Evolutionary conservation across 2,113 vertebrate genomes (phyloP), one percentile per base, ranked within the genome.

Genomic region (Daboia siamensis): DNA sequence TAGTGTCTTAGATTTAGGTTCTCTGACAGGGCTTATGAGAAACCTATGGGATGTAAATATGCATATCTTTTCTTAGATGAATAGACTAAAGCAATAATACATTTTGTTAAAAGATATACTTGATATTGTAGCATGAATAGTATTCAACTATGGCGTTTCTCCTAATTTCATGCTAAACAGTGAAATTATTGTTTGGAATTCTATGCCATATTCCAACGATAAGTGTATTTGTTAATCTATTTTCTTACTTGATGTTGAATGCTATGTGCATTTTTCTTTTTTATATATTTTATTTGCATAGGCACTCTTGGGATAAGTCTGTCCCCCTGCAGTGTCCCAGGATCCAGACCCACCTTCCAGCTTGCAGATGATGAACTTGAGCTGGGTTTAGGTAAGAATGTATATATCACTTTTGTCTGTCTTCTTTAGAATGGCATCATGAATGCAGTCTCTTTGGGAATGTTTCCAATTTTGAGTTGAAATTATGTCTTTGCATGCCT

Each of bases 291-390:
- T 0, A 5, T 59, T 69, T 6, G 2, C 24, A 0, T 94, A 99
- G 99, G 99, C 1, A 99, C 99, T 0, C 95, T 99, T 92, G 99
- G 99, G 1, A 98, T 99, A 93, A 98, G 99, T 96, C 95, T 99
- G 93, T 98, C 98, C 80, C 98, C 99, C 0, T 99, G 99, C 97
- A 99, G 98, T 0, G 98, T 99, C 20, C 99, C 99, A 0, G 99
- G 99, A 44, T 98, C 98, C 89, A 97, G 95, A 93, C 98, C 98
- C 1, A 98, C 98, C 0, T 99, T 99, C 91, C 96, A 97, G 21
- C 98, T 99, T 90, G 97, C 98, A 3, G 96, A 97, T 0, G 98
- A 99, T 1, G 98, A 99, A 93, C 96, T 99, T 96, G 99, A 99
- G 96, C 97, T 99, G 74, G 99, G 99, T 48, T 97, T 99, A 94